Evolutionary conservation across 1,140 invertebrate genomes (phyloP), one percentile per base, ranked within the genome.

Genomic region (Triops longicaudatus): DNA sequence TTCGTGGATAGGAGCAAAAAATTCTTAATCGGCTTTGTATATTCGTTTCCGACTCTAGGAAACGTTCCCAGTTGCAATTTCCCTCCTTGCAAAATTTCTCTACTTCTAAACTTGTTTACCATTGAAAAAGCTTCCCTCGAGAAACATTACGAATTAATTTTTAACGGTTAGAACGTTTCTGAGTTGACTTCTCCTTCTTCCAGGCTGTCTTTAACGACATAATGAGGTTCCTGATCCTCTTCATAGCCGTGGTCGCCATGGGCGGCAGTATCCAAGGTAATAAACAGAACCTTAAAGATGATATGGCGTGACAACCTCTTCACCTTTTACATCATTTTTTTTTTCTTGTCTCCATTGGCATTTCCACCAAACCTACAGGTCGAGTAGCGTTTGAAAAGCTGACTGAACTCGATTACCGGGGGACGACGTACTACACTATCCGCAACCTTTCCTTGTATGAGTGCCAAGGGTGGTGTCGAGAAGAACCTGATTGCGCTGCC

Each of bases 391-490:
- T 97, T 82, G 95, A 97, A 84, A 97, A 97, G 84, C 85, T 97
- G 77, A 96, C 95, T 76, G 94, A 96, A 83, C 90, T 91, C 79
- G 95, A 97, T 83, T 97, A 95, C 83, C 86, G 91, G 72, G 95
- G 94, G 28, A 94, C 91, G 41, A 94, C 93, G 9, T 97, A 97
- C 83, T 96, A 95, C 86, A 96, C 91, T 27, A 93, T 95, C 50
- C 90, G 93, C 81, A 97, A 97, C 84, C 87, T 97, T 31, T 94
- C 94, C 9, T 85, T 97, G 41, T 95, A 95, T 86, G 94, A 97
- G 85, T 97, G 95, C 83, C 94, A 97, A 83, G 94, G 94, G 41
- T 96, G 94, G 94, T 97, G 95, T 83, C 85, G 93, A 77, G 93
- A 96, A 82, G 94, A 97, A 81, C 88, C 90, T 0, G 93, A 96